Conservation (phyloP, 2,797 vertebrate genomes). For the Lepidocolaptes lacrymiger region DNA sequence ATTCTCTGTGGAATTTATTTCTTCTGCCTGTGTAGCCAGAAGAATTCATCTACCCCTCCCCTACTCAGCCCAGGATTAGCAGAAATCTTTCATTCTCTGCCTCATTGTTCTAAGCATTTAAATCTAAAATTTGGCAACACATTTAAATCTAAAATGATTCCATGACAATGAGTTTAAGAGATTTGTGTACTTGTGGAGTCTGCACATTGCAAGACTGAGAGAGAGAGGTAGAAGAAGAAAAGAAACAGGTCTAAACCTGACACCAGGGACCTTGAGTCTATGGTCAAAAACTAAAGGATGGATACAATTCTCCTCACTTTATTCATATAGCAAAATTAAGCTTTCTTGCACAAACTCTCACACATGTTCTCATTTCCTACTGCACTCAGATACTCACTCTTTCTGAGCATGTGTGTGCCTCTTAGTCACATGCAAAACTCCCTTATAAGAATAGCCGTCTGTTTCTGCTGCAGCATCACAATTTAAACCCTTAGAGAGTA, state of each 20-base stretch:
- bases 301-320: neutral
- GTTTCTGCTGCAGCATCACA: neutral
- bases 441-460: neutral
- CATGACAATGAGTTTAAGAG: neutral
- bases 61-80: neutral
- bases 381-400: rapidly evolving
- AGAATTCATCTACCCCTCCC: neutral
- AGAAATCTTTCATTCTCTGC: neutral
- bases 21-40: neutral
- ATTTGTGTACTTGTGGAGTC: neutral
- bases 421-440: neutral
- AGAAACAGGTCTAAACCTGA: neutral
- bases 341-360: neutral
- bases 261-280: neutral
- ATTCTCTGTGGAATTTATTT: neutral
- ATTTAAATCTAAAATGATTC: neutral
- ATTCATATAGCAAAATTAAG: neutral
- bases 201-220: neutral
- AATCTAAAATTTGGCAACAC: neutral
- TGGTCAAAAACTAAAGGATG: neutral
- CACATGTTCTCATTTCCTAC: neutral
- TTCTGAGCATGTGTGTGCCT: neutral
- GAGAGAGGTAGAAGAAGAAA: neutral
- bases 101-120: neutral
- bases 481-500: neutral